Percentiles rank a stretch among this genome's conserved stretches.
These are phyloP conservation scores for Melanostigma gelatinosum DNA, from an alignment of 2,113 vertebrate species.

Conservation along the genomic window DNA sequence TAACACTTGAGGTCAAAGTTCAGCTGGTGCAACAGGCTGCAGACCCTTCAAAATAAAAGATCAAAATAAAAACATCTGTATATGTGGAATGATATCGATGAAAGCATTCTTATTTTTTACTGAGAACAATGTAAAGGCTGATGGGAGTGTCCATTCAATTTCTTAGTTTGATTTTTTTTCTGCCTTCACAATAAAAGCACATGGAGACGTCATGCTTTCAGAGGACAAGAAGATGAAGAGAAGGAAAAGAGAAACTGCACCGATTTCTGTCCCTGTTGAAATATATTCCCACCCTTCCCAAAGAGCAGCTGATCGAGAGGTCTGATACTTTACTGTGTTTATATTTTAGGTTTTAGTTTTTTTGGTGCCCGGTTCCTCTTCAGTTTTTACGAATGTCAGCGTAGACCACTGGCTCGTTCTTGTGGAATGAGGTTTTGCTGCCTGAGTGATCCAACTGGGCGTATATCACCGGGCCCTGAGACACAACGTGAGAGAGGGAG, in stretches of 20 bases:
- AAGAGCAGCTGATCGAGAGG: conserved; percentile 71
- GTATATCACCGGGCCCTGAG: conserved; percentile 96
- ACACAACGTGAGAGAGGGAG: neutral
- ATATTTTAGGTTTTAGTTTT: neutral
- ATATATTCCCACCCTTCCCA: conserved; percentile 60
- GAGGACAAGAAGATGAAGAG: conserved; percentile 44
- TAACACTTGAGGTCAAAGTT: neutral
- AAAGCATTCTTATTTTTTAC: conserved; percentile 13
- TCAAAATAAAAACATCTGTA: conserved; percentile 10
- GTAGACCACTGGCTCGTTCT: conserved; percentile 96
- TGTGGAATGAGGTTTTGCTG: conserved; percentile 91
- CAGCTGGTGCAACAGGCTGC: conserved; percentile 56
- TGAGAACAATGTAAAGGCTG: conserved; percentile 6
- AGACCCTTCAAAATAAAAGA: neutral
- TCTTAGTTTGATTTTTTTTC: conserved; percentile 3
- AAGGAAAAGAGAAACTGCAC: conserved; percentile 42
- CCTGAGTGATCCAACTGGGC: conserved; percentile 96
- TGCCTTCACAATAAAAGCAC: conserved; percentile 47
- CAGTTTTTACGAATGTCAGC: conserved; percentile 95
- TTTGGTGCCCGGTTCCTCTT: conserved; percentile 55
- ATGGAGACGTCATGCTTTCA: conserved; percentile 64
- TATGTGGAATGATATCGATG: conserved; percentile 41
- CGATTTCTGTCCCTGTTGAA: conserved; percentile 61
- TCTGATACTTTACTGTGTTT: conserved; percentile 65
- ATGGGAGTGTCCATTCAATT: conserved; percentile 9